Conservation (phyloP, 2,797 vertebrate genomes). For the Notamacropus eugenii region DNA sequence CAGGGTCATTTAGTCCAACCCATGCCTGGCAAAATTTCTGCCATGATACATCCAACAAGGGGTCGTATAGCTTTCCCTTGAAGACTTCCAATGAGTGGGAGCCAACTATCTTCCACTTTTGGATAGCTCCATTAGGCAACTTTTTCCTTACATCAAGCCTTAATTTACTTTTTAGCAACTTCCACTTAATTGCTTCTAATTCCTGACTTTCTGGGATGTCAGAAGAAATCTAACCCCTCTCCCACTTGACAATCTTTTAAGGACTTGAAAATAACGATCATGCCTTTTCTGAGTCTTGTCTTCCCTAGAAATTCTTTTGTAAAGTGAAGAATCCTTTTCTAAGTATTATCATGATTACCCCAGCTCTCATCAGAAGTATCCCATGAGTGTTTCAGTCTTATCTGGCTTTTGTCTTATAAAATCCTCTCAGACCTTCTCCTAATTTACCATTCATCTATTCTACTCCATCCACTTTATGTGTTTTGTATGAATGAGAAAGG, state of each 20-base stretch:
- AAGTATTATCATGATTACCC: not conserved
- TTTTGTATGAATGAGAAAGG: not conserved
- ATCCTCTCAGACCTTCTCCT: not conserved
- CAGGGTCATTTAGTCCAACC: not conserved
- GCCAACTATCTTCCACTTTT: not conserved
- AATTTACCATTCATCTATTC: too few species aligned
- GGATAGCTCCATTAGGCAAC: not conserved
- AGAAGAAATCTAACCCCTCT: not conserved
- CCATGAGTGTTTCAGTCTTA: not conserved
- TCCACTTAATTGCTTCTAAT: not conserved
- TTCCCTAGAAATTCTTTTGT: not conserved
- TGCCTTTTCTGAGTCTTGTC: not conserved
- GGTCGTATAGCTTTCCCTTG: not conserved
- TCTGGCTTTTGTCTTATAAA: not conserved
- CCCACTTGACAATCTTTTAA: not conserved
- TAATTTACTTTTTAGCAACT: not conserved
- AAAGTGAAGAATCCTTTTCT: not conserved
- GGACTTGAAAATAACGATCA: not conserved
- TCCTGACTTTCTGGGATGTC: not conserved
- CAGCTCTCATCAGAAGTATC: not conserved
- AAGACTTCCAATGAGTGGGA: not conserved
- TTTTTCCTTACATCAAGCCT: too few species aligned
- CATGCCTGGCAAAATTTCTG: not conserved
- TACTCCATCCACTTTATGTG: not conserved
- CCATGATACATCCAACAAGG: not conserved